These are phyloP conservation scores for Drosophila neoperkinsi DNA, from an alignment of 2,888 invertebrate species.

Conservation along the genomic window DNA sequence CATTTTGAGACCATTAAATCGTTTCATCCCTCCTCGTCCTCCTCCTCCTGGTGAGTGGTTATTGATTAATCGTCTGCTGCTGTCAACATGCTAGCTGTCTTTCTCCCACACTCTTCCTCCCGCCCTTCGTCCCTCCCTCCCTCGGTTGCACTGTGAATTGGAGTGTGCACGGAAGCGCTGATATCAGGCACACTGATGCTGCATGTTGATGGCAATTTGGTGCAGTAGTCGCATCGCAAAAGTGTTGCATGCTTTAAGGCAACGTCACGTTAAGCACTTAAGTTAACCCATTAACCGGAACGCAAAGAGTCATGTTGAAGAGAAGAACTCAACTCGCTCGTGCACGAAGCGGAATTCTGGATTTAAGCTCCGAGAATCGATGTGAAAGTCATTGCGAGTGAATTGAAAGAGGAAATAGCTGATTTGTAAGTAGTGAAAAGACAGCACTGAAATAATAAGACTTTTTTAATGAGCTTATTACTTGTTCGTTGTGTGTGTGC, in stretches of 20 bases:
- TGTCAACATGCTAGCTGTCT: conserved; percentile 10
- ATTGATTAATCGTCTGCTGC: conserved; percentile 72
- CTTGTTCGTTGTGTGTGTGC: not conserved
- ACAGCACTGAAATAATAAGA: not conserved
- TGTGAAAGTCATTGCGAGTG: not conserved
- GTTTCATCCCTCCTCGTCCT: conserved; percentile 20
- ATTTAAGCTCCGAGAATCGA: conserved; percentile 2
- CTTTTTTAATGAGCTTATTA: conserved; percentile 2
- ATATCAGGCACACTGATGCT: conserved; percentile 42
- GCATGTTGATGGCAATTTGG: conserved; percentile 53
- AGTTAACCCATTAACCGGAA: conserved; percentile 66
- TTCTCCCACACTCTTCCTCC: not conserved
- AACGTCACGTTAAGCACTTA: conserved; percentile 52
- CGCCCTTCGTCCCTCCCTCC: not conserved
- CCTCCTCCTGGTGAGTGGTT: conserved; percentile 63
- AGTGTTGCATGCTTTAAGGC: conserved; percentile 62
- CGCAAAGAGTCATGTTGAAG: conserved; percentile 29
- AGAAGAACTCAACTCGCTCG: conserved; percentile 10
- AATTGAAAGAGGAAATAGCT: not conserved
- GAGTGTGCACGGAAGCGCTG: conserved; percentile 71
- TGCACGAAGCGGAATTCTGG: conserved; percentile 4
- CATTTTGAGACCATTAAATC: conserved; percentile 68
- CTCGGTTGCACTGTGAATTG: conserved; percentile 49
- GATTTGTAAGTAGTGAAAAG: not conserved
- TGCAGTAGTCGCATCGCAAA: conserved; percentile 14